A percentile compares a stretch with the other conserved stretches of the same genome.
Conservation (phyloP, 35 echinoderm and acorn worm genomes). For the Apostichopus californicus region DNA sequence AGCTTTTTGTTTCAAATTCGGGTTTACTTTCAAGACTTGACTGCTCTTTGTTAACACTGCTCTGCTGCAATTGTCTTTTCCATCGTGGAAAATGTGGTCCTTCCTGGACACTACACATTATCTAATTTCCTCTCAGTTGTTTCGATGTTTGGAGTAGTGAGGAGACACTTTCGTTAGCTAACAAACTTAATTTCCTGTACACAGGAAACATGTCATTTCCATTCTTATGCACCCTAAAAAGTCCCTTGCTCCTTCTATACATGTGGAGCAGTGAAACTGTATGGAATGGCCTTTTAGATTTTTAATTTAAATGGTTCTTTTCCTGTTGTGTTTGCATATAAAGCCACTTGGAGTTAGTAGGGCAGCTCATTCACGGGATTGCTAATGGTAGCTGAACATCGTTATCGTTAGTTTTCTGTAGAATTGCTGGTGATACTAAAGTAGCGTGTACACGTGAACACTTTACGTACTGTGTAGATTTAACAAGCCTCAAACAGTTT, state of each 20-base stretch:
- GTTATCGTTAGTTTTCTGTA: too few relatives aligned
- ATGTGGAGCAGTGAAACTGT: background rate
- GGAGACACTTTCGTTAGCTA: background rate
- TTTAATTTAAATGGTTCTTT: background rate
- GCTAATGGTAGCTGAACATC: too few relatives aligned
- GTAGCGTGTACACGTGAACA: too few relatives aligned
- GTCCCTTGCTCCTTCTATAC: background rate
- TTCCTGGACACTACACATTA: constrained; percentile 15
- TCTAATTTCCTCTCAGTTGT: constrained; percentile 22
- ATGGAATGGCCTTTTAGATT: background rate
- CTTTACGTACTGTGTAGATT: too few relatives aligned
- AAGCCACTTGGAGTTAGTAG: background rate
- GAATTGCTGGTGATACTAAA: too few relatives aligned
- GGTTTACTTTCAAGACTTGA: too few relatives aligned
- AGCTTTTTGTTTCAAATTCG: too few relatives aligned
- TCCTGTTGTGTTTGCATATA: constrained; percentile 31
- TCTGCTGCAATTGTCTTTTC: background rate
- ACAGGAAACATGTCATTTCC: constrained; percentile 44
- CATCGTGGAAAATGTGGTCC: background rate
- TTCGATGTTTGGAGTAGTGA: background rate
- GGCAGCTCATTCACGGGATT: too few relatives aligned
- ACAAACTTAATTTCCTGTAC: background rate
- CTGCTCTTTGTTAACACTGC: background rate
- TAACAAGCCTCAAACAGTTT: too few relatives aligned
- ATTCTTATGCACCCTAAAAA: background rate